These are phyloP conservation scores for Acrossocheilus wenchowensis DNA, from an alignment of 2,797 vertebrate genomes.

Conservation along the genomic window DNA sequence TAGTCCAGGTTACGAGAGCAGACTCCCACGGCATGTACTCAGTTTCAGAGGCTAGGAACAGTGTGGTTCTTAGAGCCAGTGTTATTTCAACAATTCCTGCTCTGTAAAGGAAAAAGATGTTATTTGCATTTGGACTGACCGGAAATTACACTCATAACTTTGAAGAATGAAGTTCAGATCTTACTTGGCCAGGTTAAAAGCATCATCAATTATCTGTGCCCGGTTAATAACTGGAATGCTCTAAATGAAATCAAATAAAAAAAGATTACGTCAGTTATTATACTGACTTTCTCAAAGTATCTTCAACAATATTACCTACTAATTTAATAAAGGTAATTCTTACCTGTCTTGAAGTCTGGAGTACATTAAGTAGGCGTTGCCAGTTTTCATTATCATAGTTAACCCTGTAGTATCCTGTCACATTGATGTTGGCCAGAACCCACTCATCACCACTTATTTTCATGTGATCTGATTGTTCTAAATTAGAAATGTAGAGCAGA, in stretches of 20 bases:
- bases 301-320: not conserved
- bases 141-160: not conserved
- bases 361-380: constrained; percentile 72
- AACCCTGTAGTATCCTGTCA: constrained; percentile 89
- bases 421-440: constrained; percentile 85
- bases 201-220: constrained; percentile 89
- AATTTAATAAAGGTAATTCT: constrained; percentile 33
- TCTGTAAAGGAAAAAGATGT: constrained; percentile 68
- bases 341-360: constrained; percentile 63
- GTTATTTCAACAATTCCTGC: constrained; percentile 74
- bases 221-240: constrained; percentile 86
- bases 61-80: constrained; percentile 84
- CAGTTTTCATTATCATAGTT: constrained; percentile 91
- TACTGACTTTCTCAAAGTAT: not conserved
- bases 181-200: constrained; percentile 94
- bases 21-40: constrained; percentile 90
- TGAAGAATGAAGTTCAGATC: constrained; percentile 18
- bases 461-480: not conserved
- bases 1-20: constrained; percentile 84
- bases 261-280: not conserved
- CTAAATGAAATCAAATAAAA: constrained; percentile 67
- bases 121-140: not conserved
- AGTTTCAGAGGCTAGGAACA: constrained; percentile 75
- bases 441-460: constrained; percentile 27
- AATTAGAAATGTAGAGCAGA: constrained; percentile 6